These are phyloP conservation scores for Rhysida immarginata DNA, from an alignment of 1,140 invertebrate species.

Conservation along the genomic window DNA sequence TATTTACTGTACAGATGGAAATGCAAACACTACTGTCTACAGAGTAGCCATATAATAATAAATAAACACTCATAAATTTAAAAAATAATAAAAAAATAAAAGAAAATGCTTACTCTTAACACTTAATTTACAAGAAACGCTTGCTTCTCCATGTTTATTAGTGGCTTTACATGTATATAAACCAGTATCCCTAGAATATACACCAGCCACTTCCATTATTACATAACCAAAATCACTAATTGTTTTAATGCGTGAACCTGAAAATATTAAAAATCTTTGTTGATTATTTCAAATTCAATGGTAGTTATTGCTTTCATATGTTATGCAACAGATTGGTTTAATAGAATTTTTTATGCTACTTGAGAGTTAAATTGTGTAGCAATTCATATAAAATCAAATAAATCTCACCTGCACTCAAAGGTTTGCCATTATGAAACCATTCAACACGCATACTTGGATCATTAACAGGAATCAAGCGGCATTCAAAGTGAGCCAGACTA, in stretches of 20 bases:
- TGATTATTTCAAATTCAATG: no score
- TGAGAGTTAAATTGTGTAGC: no score
- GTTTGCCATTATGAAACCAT: conserved; percentile 92
- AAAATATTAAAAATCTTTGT: no score
- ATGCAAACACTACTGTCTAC: no score
- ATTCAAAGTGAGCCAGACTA: conserved; percentile 81
- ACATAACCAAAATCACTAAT: conserved; percentile 90
- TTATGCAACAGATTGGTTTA: no score
- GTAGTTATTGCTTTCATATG: no score
- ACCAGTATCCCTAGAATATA: conserved; percentile 73
- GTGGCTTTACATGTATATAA: conserved; percentile 78
- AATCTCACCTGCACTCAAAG: conserved; percentile 46
- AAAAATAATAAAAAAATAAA: no score
- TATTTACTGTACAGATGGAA: no score
- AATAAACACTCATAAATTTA: no score
- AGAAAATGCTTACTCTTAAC: conserved; percentile 32
- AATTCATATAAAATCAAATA: no score
- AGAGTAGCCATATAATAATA: no score
- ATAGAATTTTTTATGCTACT: no score
- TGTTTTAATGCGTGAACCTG: conserved; percentile 70
- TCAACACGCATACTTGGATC: conserved; percentile 85
- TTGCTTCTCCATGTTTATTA: conserved; percentile 77
- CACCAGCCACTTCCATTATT: conserved; percentile 74
- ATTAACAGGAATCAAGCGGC: conserved; percentile 70
- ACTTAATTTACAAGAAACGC: conserved; percentile 65